Base-by-base conservation (phyloP, 2,797 vertebrate species). In the Mastacembelus armatus region DNA sequence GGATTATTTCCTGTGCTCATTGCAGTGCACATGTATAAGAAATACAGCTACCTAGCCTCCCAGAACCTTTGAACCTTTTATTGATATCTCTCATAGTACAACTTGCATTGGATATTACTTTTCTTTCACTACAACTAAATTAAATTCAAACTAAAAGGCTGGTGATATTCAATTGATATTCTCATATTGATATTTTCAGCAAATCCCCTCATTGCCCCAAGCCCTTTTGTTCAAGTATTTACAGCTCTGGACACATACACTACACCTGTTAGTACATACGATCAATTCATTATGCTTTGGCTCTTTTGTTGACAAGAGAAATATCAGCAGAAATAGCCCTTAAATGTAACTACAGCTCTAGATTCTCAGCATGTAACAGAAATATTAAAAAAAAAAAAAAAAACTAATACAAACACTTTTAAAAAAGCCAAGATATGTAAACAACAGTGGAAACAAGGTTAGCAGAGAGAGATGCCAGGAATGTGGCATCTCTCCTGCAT, bases 401-500 rank as follows among this genome's bases (percentile, higher is more conserved):
- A 12, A 42, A n/a, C n/a, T n/a, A n/a, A n/a, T n/a, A n/a, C n/a
- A n/a, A n/a, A n/a, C n/a, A n/a, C n/a, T n/a, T n/a, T n/a, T n/a
- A n/a, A 21, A 19, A 11, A 29, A 45, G 38, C 21, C 62, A 19
- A 60, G 11, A 43, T 32, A 3, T 52, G 38, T 22, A 58, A 66
- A 77, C 27, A 19, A 63, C 42, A 30, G 29, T 48, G 38, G 29
- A 42, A 51, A 51, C 19, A 36, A 38, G 43, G 62, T 49, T 43
- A 44, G 45, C 30, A 1, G 5, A 43, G 30, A 57, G 33, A n/a
- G 36, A 7, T 14, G 47, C 47, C 48, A 43, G 47, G 16, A 19
- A 48, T 11, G 35, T 49, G 48, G 24, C 59, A 24, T 8, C 33
- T 38, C 51, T 52, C 24, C 61, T 67, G 36, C 43, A n/a, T 65